Conservation (phyloP, 2,888 invertebrate species). For the Calliopum simillimum region DNA sequence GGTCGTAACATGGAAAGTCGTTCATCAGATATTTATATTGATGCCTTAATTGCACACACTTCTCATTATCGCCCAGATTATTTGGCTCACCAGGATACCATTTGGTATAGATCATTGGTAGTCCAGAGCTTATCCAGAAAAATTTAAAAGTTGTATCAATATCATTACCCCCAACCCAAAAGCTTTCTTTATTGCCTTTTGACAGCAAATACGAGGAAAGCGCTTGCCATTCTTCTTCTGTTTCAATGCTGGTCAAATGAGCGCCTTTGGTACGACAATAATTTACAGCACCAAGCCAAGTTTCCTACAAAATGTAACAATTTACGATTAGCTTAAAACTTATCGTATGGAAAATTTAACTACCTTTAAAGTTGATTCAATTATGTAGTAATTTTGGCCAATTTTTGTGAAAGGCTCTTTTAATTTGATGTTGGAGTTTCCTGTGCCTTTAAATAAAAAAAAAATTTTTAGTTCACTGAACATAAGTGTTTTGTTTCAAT, state of each 20-base stretch:
- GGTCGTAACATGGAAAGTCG: constrained; percentile 7
- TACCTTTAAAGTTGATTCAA: neutral
- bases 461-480: no score
- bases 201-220: constrained; percentile 4
- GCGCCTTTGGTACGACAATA: no score
- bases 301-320: constrained; percentile 1
- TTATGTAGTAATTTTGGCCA: constrained; percentile 2
- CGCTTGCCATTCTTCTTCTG: constrained; percentile 5
- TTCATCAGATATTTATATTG: constrained; percentile 15
- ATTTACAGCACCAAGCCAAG: constrained; percentile 4
- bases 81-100: constrained; percentile 55
- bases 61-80: constrained; percentile 16
- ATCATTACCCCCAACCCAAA: constrained; percentile 50
- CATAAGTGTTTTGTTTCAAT: no score
- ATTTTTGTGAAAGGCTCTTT: neutral
- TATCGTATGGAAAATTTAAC: neutral
- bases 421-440: no score
- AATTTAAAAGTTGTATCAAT: constrained; percentile 55
- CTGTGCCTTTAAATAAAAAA: no score
- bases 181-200: neutral
- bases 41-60: constrained; percentile 23
- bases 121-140: constrained; percentile 55
- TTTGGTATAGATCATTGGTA: constrained; percentile 52
- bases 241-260: no score
- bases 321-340: no score